These are phyloP conservation scores for Clarias gariepinus DNA, from an alignment of 2,113 vertebrate species.

Conservation along the genomic window DNA sequence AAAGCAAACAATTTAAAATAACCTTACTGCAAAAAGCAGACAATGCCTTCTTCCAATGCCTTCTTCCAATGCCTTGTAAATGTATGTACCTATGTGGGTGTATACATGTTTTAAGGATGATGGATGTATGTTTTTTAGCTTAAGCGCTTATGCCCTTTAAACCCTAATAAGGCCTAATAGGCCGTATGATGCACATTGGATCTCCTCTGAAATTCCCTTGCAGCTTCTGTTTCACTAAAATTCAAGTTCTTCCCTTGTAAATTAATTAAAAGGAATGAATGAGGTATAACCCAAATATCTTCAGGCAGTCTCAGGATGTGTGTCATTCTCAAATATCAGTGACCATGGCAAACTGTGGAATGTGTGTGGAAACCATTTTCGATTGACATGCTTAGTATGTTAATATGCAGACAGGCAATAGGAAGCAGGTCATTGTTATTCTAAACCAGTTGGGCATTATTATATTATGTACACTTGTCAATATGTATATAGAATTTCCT, in stretches of 20 bases:
- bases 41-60: constrained; percentile 22
- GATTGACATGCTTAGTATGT: constrained; percentile 62
- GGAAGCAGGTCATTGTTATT: constrained; percentile 52
- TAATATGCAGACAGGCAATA: constrained; percentile 61
- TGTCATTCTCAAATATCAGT: constrained; percentile 57
- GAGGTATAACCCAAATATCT: constrained; percentile 65
- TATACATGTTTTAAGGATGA: constrained; percentile 30
- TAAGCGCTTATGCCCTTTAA: constrained; percentile 38
- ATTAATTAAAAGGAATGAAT: constrained; percentile 60
- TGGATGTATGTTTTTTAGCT: constrained; percentile 30
- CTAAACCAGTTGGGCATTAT: constrained; percentile 2
- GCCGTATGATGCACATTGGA: constrained; percentile 45
- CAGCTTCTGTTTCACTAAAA: constrained; percentile 57
- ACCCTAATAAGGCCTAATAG: constrained; percentile 3
- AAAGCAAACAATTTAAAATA: constrained; percentile 63
- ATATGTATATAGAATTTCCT: not conserved
- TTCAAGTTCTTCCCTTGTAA: constrained; percentile 55
- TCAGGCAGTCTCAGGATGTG: constrained; percentile 55
- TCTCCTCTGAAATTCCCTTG: constrained; percentile 39
- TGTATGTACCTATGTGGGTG: constrained; percentile 15
- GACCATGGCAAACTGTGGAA: constrained; percentile 49
- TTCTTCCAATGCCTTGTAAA: constrained; percentile 29
- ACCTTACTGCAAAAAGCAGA: constrained; percentile 13
- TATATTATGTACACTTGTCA: constrained; percentile 14
- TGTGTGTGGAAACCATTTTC: constrained; percentile 49